These are phyloP conservation scores for Phortica okadai DNA, from an alignment of 2,888 invertebrate genomes.

Conservation along the genomic window DNA sequence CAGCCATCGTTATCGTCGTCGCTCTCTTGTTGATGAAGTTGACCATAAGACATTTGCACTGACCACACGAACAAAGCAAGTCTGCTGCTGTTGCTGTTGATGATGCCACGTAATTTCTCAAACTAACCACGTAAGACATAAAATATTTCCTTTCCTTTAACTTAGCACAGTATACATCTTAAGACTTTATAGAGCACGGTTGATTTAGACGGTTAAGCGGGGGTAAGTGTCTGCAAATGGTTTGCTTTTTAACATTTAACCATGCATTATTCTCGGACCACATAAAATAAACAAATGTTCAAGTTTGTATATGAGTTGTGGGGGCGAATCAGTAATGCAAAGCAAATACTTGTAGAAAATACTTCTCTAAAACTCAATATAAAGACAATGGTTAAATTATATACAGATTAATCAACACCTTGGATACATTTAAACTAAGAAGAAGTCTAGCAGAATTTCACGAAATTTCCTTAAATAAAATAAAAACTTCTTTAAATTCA, in stretches of 20 bases:
- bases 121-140: constrained; percentile 70
- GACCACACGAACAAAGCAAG: constrained; percentile 16
- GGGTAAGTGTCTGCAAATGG: background rate
- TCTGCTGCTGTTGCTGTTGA: background rate
- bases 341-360: too few relatives aligned
- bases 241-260: constrained; percentile 19
- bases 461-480: too few relatives aligned
- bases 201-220: background rate
- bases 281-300: background rate
- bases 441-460: too few relatives aligned
- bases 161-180: too few relatives aligned
- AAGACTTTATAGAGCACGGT: too few relatives aligned
- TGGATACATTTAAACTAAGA: too few relatives aligned
- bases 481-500: too few relatives aligned
- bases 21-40: constrained; percentile 38
- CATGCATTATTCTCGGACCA: constrained; percentile 17
- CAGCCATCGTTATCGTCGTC: constrained; percentile 45
- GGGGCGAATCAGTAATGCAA: too few relatives aligned
- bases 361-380: too few relatives aligned
- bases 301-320: too few relatives aligned
- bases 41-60: background rate
- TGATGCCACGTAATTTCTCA: constrained; percentile 67
- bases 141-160: constrained; percentile 49
- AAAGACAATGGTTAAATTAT: too few relatives aligned
- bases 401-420: too few relatives aligned